phyloP scores from a whole-genome alignment of 2,797 vertebrate species.

The Scarus forsteni region DNA sequence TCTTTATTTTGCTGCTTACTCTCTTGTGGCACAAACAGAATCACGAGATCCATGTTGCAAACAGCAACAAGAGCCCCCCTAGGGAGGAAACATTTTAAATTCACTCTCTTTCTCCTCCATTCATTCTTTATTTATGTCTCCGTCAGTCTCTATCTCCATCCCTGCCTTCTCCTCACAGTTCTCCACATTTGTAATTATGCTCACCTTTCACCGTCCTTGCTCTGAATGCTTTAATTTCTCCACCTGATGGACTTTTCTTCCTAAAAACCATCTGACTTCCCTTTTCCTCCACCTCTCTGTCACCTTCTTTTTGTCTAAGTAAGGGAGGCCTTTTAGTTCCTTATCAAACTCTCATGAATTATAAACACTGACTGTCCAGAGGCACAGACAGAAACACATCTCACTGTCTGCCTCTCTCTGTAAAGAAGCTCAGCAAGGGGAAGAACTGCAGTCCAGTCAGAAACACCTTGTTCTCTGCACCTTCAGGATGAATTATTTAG shows the following conservation, averaged over 20 bases:
- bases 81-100: slow-evolving; percentile 43
- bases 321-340: slow-evolving; percentile 73
- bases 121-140: slow-evolving; percentile 68
- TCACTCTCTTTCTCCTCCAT: slow-evolving; percentile 22
- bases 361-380: slow-evolving; percentile 67
- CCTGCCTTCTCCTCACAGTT: slow-evolving; percentile 33
- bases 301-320: slow-evolving; percentile 65
- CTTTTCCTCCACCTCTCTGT: slow-evolving; percentile 30
- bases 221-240: slow-evolving; percentile 49
- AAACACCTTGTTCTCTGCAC: slow-evolving; percentile 59
- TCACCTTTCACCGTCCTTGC: slow-evolving; percentile 35
- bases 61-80: slow-evolving; percentile 38
- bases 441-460: slow-evolving; percentile 40
- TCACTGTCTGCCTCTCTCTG: slow-evolving; percentile 55
- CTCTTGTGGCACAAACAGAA: slow-evolving; percentile 29
- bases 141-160: slow-evolving; percentile 42
- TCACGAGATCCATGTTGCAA: slow-evolving; percentile 35
- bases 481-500: slow-evolving; percentile 65
- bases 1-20: slow-evolving; percentile 15
- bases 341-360: slow-evolving; percentile 79
- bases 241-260: slow-evolving; percentile 35
- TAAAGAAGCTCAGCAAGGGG: slow-evolving; percentile 42
- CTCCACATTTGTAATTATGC: slow-evolving; percentile 52
- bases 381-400: slow-evolving; percentile 58
- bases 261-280: slow-evolving; percentile 28